Evolutionary conservation across 1,140 invertebrate species (phyloP), one percentile per base, ranked within the genome.

Genomic region (Theocolax elegans): DNA sequence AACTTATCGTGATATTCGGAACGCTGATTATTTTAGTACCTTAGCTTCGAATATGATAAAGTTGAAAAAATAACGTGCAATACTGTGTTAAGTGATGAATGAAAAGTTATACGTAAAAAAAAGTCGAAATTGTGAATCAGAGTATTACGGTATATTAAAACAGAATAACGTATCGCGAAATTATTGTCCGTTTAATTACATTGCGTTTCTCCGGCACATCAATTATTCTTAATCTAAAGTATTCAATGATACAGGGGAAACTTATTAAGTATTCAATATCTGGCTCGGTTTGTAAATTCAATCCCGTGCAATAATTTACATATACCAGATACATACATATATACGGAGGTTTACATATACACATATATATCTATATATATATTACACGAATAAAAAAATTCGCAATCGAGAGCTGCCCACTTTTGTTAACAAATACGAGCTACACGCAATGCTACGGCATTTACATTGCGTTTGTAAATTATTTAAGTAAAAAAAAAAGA

Each of bases 391-490:
- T n/a, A n/a, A n/a, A n/a, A n/a, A n/a, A n/a, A n/a, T n/a, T n/a
- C n/a, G 74, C 72, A 74, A 75, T 75, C 70, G 60, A 72, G 72
- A 75, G 74, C 73, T 71, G 67, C 63, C 72, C 74, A 65, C 73
- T 72, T 74, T 62, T 67, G 51, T 21, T 10, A 12, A 3, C 35
- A 9, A 35, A 65, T 44, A 27, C 48, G 6, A 40, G 9, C 21
- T 53, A 17, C 53, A 46, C 53, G 73, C 72, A 71, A 75, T 59
- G 72, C 72, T 74, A 63, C 72, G 73, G 74, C 74, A 71, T 78
- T 75, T 76, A 56, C 64, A 74, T 82, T 81, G 79, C 81, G 77
- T 75, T 85, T 83, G 81, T 77, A 79, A 81, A 82, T 80, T 79
- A 75, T 79, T 80, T 80, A 82, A 72, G 69, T 77, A 75, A 67